Evolutionary conservation across 2,113 vertebrate species (phyloP).

Genomic region (Myotis lucifugus): DNA sequence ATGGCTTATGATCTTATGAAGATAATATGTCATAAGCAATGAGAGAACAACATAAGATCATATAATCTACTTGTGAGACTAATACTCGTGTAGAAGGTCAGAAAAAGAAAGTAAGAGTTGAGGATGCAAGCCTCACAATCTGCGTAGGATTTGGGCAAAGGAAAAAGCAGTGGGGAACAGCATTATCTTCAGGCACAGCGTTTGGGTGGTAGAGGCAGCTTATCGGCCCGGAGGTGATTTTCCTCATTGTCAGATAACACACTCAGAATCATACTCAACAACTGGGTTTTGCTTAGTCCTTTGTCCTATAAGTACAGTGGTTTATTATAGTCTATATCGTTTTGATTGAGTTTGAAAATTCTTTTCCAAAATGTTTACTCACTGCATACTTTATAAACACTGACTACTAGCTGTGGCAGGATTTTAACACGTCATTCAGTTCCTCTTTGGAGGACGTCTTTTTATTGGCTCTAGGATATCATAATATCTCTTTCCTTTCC

Average conservation of each 20-base stretch:
- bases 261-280: neutral
- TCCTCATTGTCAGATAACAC: neutral
- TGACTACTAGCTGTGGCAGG: neutral
- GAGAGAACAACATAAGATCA: neutral
- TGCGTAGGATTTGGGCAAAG: neutral
- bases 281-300: neutral
- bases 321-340: conserved; percentile 25
- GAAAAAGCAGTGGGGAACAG: neutral
- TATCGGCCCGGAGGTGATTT: neutral
- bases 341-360: conserved; percentile 26
- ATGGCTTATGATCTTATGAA: neutral
- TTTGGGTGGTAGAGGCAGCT: neutral
- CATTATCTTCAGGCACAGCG: neutral
- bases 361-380: conserved; percentile 50
- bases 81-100: neutral
- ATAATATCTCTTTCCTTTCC: conserved; percentile 58
- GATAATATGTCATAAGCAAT: neutral
- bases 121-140: neutral
- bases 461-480: conserved; percentile 31
- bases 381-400: conserved; percentile 43
- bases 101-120: neutral
- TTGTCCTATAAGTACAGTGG: neutral
- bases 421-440: conserved; percentile 49
- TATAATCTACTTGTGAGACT: neutral
- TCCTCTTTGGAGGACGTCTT: conserved; percentile 42